Percentiles rank a stretch among this genome's conserved stretches.
Conservation (phyloP, 2,888 invertebrate genomes). For the Rhogogaster chlorosoma region DNA sequence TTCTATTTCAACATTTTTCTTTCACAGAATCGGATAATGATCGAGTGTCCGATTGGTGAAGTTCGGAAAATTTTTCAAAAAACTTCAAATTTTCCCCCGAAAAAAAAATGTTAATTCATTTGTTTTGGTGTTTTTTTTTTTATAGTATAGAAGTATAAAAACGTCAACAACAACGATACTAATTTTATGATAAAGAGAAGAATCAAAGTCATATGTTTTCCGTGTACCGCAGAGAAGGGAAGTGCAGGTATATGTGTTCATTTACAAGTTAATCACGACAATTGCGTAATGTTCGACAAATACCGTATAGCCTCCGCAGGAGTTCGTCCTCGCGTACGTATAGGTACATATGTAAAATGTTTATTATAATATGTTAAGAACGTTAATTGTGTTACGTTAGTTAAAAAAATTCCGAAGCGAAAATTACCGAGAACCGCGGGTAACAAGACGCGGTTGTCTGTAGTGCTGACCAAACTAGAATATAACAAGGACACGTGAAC, state of each 20-base stretch:
- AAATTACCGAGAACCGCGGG: conserved; percentile 29
- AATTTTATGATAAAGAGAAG: no score
- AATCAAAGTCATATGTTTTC: no score
- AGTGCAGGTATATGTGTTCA: background rate
- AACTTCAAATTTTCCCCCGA: no score
- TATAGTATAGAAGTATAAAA: background rate
- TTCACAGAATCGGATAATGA: background rate
- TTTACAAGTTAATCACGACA: background rate
- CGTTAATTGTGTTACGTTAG: conserved; percentile 32
- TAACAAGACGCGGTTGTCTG: background rate
- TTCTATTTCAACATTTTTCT: background rate
- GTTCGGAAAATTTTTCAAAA: background rate
- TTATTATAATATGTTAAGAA: background rate
- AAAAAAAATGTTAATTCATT: background rate
- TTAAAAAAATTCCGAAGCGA: background rate
- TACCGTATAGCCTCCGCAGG: background rate
- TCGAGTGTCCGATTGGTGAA: background rate
- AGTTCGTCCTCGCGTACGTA: background rate
- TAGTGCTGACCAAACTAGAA: conserved; percentile 6
- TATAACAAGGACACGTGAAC: conserved; percentile 15
- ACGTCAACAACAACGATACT: no score
- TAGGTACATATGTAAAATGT: background rate
- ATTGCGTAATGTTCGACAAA: background rate
- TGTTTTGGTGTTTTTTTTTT: background rate
- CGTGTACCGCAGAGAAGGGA: background rate